These are phyloP conservation scores for Sialia sialis DNA, from an alignment of 2,113 vertebrate genomes.

Conservation along the genomic window DNA sequence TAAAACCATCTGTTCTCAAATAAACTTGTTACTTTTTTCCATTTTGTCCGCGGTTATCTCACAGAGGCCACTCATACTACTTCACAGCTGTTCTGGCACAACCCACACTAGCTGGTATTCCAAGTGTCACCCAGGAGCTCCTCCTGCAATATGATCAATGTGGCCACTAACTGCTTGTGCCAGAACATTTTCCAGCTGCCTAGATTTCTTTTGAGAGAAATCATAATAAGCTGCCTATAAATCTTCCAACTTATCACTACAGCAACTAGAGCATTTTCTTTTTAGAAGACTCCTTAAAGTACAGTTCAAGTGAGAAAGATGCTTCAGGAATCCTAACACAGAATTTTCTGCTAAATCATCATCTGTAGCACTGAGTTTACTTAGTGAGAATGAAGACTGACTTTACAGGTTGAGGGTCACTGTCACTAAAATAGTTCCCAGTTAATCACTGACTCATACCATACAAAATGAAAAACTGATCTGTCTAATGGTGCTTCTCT, in stretches of 20 bases:
- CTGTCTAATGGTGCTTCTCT: background rate
- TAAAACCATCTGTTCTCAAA: background rate
- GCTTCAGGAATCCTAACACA: background rate
- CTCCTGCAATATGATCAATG: rapidly evolving
- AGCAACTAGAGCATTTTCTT: background rate
- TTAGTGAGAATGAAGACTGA: background rate
- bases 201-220: background rate
- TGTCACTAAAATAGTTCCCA: background rate
- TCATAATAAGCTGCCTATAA: background rate
- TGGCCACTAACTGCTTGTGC: background rate
- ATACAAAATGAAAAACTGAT: background rate
- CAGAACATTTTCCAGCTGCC: background rate
- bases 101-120: background rate
- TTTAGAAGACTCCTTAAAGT: background rate
- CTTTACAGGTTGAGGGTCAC: background rate
- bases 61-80: background rate
- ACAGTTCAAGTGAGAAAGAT: background rate
- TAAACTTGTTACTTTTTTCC: conserved; percentile 10
- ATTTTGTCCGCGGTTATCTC: conserved; percentile 10
- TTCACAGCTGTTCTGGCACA: background rate
- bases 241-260: background rate
- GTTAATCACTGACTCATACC: background rate
- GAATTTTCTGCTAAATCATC: background rate
- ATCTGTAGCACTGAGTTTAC: background rate
- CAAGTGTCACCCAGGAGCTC: background rate